Base-by-base conservation (phyloP, 2,888 invertebrate species). In the Lasioglossum pauxillum region DNA sequence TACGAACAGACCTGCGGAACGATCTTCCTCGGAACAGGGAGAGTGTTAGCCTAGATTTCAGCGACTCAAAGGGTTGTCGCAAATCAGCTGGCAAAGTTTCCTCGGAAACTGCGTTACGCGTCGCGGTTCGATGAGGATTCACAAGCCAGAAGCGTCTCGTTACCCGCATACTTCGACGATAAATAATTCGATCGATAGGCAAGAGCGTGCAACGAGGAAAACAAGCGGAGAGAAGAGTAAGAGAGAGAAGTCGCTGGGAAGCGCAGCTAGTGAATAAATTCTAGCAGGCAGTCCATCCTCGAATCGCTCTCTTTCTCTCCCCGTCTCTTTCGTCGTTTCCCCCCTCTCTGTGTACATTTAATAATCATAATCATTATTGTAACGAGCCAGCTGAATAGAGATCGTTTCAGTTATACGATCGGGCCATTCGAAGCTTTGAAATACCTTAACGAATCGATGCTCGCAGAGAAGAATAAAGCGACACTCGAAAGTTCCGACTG, bases 181-280 rank as follows among this genome's bases (percentile, higher is more conserved):
- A 84, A 84, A 84, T 82, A 82, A 77, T 84, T 76, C 75, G 83
- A 82, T 82, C 83, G 82, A 81, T 83, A 38, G 38, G n/a, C 16
- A 19, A 5, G 41, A 41, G 53, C n/a, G 19, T 23, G 19, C 27
- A 16, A 46, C 5, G 7, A 16, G 57, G 57, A 78, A 41, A 27
- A 35, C 27, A 27, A 38, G 49, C 10, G 23, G 10, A n/a, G 41
- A 2, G 67, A 10, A 2, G 44, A 23, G 5, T n/a, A n/a, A 27
- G 8, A 19, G 31, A 53, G 19, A 27, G 23, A 10, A 49, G 35
- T 23, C 1, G 19, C 23, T 12, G 73, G 23, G 27, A 74, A 49
- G 23, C 67, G 67, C 49, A 41, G 46, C 60, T 23, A 41, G 19
- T 35, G 78, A 83, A 85, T 80, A 76, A 78, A 80, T 85, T 78